Evolutionary conservation across 2,888 invertebrate genomes (phyloP).

Genomic region (Pristionchus entomophagus): DNA sequence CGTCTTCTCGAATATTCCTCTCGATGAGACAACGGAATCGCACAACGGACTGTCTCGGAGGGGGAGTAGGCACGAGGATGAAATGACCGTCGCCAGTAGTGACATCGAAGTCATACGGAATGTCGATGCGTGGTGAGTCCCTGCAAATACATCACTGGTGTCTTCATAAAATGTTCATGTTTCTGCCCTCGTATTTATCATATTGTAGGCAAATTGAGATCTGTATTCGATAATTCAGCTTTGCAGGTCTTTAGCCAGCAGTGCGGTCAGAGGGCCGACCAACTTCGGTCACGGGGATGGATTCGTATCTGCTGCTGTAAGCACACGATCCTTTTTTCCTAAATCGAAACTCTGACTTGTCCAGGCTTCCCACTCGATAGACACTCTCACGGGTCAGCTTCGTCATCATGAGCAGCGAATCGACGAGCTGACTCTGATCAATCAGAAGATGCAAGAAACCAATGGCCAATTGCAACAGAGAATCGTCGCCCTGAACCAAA

Average conservation of each 20-base stretch:
- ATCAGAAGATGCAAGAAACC: constrained; percentile 55
- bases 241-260: constrained; percentile 60
- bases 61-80: constrained; percentile 56
- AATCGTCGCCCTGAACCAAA: constrained; percentile 52
- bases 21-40: not conserved
- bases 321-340: not conserved
- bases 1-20: constrained; percentile 25
- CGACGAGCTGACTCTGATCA: constrained; percentile 59
- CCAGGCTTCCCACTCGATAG: constrained; percentile 47
- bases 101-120: constrained; percentile 69
- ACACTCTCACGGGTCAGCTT: constrained; percentile 55
- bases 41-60: not conserved
- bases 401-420: constrained; percentile 61
- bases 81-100: constrained; percentile 68
- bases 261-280: constrained; percentile 36
- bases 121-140: constrained; percentile 65
- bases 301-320: not conserved
- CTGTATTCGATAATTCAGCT: constrained; percentile 21
- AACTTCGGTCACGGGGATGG: not conserved
- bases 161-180: no score
- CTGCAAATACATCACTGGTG: not conserved
- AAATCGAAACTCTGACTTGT: no score
- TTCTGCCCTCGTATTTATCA: no score
- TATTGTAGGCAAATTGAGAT: no score
- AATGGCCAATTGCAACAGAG: constrained; percentile 59